phyloP scores from a whole-genome alignment of 2,797 vertebrate genomes.

The Gambusia yucatana region DNA sequence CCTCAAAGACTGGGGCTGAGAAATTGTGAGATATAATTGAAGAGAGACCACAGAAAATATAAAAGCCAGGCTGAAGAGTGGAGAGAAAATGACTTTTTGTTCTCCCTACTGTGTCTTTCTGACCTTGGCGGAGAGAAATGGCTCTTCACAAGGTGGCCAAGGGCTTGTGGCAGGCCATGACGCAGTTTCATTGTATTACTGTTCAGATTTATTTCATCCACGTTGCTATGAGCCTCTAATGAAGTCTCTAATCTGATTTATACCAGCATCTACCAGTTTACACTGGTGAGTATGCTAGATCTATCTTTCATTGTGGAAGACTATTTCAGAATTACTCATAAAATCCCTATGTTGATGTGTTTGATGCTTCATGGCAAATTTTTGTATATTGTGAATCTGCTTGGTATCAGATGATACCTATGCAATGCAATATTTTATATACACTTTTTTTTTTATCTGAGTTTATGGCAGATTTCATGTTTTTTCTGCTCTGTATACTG shows the following conservation, averaged over 20 bases:
- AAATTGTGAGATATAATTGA: slow-evolving; percentile 42
- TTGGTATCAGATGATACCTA: slow-evolving; percentile 6
- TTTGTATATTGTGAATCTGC: not conserved
- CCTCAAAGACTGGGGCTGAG: slow-evolving; percentile 14
- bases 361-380: slow-evolving; percentile 6
- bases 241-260: slow-evolving; percentile 17
- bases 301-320: not conserved
- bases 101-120: slow-evolving; percentile 36
- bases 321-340: not conserved
- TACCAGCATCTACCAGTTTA: slow-evolving; percentile 1
- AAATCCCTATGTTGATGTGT: not conserved
- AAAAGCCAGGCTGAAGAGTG: slow-evolving; percentile 14
- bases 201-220: slow-evolving; percentile 21
- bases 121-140: slow-evolving; percentile 47
- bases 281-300: slow-evolving; percentile 1
- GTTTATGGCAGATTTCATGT: slow-evolving; percentile 26
- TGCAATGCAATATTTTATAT: not conserved
- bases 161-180: slow-evolving; percentile 18
- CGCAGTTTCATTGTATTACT: slow-evolving; percentile 15
- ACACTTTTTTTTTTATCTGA: not conserved
- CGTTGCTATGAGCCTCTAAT: slow-evolving; percentile 7
- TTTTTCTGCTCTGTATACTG: slow-evolving; percentile 30
- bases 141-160: slow-evolving; percentile 21
- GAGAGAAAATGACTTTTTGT: slow-evolving; percentile 37
- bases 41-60: slow-evolving; percentile 11